Conservation (phyloP, 2,888 invertebrate genomes). For the Pterostichus niger region DNA sequence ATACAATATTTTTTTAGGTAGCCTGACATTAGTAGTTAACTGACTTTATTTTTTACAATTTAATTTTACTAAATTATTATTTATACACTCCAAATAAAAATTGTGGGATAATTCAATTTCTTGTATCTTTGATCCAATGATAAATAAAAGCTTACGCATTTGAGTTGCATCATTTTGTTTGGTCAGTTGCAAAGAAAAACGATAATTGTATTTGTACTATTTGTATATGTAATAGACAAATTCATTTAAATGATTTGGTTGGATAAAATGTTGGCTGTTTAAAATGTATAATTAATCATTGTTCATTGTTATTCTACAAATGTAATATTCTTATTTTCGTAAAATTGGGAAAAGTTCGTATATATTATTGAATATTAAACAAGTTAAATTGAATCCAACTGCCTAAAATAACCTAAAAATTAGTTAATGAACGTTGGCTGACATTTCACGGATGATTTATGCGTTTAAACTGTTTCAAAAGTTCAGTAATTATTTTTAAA, state of each 20-base stretch:
- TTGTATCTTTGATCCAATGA: too few species aligned
- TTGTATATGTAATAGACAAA: slow-evolving; percentile 12
- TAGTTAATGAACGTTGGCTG: slow-evolving; percentile 32
- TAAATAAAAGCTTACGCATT: too few species aligned
- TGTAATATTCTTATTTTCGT: slow-evolving; percentile 10
- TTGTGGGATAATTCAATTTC: too few species aligned
- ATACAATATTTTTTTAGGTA: too few species aligned
- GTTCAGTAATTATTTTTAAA: slow-evolving; percentile 39
- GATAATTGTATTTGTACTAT: slow-evolving; percentile 4
- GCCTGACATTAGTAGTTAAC: too few species aligned
- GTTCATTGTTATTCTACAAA: not conserved
- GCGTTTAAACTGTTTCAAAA: slow-evolving; percentile 38
- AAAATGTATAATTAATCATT: slow-evolving; percentile 26
- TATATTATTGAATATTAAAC: slow-evolving; percentile 34
- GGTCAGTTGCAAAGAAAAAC: not conserved
- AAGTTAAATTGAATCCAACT: slow-evolving; percentile 22
- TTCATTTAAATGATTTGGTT: not conserved
- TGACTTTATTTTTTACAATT: too few species aligned
- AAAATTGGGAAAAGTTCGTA: not conserved
- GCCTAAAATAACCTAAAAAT: slow-evolving; percentile 29
- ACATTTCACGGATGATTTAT: slow-evolving; percentile 41
- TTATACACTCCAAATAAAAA: too few species aligned
- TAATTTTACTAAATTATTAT: too few species aligned
- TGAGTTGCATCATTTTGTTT: too few species aligned
- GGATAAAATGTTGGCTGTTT: not conserved